Evolutionary conservation across 2,113 vertebrate species (phyloP), one percentile per base, ranked within the genome.

Genomic region (Myxocyprinus asiaticus): DNA sequence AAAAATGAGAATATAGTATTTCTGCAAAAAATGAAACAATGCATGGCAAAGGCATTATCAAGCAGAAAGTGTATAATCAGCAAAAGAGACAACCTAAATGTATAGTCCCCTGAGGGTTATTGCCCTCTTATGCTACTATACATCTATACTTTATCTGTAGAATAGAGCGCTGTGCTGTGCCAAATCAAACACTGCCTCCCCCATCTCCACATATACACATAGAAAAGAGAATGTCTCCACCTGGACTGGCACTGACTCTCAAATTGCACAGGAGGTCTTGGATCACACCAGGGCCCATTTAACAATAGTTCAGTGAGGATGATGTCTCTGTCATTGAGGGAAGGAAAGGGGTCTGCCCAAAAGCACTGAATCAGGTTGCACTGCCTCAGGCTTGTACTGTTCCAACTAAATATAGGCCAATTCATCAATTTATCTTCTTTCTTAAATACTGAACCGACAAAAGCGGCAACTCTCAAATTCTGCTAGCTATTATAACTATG

Each of bases 211-310:
- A 51, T 63, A 8, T 4, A 45, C 7, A 55, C 7, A 55, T 50
- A 65, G 63, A 14, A 74, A 74, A 63, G 62, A 17, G 14, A 65
- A 66, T 55, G 61, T 76, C 74, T 45, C 74, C 76, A 78, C 76
- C 79, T 84, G 76, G 44, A 17, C 58, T 65, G 69, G 58, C 61
- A 81, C 81, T 62, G 44, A 43, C 17, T 67, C 64, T 78, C 66
- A 78, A 69, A 9, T 76, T 73, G 67, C 74, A 69, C 47, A 44
- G 17, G 44, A 83, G 14, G 14, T 73, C 75, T 81, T 76, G 79
- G 43, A 69, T 61, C 72, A 67, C 33, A 78, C 17, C 59, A 74
- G 56, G 12, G 80, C 51, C 67, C 8, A 70, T 58, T 8, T 48
- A 56, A 76, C 59, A 70, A 50, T 70, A 70, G 33, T 76, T 65